These are phyloP conservation scores for Plagodis dolabraria DNA, from an alignment of 2,888 invertebrate species.

Conservation along the genomic window DNA sequence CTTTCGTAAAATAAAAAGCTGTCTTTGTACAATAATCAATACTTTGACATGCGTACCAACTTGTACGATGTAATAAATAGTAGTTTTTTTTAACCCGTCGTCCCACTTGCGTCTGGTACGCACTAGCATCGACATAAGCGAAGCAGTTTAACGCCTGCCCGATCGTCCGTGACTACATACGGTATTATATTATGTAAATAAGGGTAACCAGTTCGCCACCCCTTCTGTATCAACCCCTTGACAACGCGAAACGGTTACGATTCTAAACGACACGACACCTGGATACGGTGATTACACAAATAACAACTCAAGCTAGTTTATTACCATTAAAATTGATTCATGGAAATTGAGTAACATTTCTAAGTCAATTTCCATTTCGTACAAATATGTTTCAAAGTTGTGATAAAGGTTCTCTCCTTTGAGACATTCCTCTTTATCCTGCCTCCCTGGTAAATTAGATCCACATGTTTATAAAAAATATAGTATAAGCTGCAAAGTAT, in stretches of 20 bases:
- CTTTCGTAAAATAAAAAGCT: too few species aligned
- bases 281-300: constrained; percentile 21
- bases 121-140: constrained; percentile 1
- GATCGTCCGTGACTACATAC: constrained; percentile 33
- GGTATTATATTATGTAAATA: constrained; percentile 16
- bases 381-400: too few species aligned
- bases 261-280: constrained; percentile 20
- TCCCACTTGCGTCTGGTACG: constrained; percentile 21
- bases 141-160: constrained; percentile 25
- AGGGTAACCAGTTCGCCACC: constrained; percentile 11
- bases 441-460: too few species aligned
- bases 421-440: too few species aligned
- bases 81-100: constrained; percentile 8
- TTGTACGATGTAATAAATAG: constrained; percentile 9
- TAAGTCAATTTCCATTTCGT: background rate
- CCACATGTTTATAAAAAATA: too few species aligned
- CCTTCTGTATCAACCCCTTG: constrained; percentile 21
- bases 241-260: constrained; percentile 3
- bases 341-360: background rate
- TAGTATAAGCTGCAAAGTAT: too few species aligned
- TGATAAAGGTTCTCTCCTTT: too few species aligned
- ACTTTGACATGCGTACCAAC: constrained; percentile 4
- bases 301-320: constrained; percentile 4
- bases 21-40: constrained; percentile 10
- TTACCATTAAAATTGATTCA: background rate